A percentile compares a stretch with the other conserved stretches of the same genome.
These are phyloP conservation scores for Taxidea taxus DNA, from an alignment of 2,113 vertebrate species.

Conservation along the genomic window DNA sequence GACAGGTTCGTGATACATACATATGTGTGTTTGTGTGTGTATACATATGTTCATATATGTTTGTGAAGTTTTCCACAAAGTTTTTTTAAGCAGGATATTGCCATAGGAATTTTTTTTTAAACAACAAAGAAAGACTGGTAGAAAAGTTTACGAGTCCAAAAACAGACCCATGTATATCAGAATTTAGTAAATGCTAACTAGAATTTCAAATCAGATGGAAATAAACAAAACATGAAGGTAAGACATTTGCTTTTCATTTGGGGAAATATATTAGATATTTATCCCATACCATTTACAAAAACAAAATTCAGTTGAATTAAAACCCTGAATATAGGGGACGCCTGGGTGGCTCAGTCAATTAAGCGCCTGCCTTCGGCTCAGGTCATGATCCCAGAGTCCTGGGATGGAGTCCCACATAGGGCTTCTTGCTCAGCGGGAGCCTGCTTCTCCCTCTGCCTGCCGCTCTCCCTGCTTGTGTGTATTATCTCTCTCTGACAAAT, in stretches of 20 bases:
- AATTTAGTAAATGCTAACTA: constrained; percentile 13
- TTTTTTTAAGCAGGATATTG: not conserved
- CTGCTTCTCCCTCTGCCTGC: too few species aligned
- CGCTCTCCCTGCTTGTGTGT: too few species aligned
- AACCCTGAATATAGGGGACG: not conserved
- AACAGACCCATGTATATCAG: not conserved
- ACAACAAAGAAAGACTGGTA: not conserved
- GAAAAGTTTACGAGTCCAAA: not conserved
- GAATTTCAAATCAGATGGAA: constrained; percentile 19
- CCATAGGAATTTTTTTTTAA: not conserved
- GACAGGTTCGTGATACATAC: not conserved
- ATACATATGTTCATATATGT: not conserved
- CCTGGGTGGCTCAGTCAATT: too few species aligned
- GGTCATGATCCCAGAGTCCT: too few species aligned
- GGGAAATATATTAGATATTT: not conserved
- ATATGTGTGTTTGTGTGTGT: not conserved
- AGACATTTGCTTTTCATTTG: not conserved
- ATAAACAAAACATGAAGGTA: not conserved
- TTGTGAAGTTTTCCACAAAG: not conserved
- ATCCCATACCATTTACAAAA: not conserved
- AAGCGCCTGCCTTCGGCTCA: too few species aligned
- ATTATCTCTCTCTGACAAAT: too few species aligned
- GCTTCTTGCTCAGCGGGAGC: too few species aligned
- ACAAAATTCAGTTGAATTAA: not conserved
- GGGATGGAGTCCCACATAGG: too few species aligned